phyloP scores from a whole-genome alignment of 2,113 vertebrate genomes.

The Channa maculata region DNA sequence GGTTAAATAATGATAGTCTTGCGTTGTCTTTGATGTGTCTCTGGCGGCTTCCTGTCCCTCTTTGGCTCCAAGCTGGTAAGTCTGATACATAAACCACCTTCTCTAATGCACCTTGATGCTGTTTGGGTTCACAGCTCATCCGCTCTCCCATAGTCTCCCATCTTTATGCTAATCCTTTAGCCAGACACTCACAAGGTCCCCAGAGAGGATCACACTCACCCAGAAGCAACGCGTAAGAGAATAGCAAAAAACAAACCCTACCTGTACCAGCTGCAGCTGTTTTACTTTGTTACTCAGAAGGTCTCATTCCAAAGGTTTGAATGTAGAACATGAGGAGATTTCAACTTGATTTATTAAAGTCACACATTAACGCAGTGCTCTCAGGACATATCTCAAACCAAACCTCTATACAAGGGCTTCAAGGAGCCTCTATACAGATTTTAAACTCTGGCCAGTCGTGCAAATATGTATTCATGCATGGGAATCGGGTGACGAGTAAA shows the following conservation, averaged over 20 bases:
- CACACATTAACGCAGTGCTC: neutral
- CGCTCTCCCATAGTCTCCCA: conserved; percentile 22
- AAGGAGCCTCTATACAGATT: no score
- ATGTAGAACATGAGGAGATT: no score
- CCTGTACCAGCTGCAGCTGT: neutral
- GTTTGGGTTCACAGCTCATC: conserved; percentile 23
- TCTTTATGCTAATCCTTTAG: conserved; percentile 46
- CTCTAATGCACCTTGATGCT: conserved; percentile 28
- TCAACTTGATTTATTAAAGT: neutral
- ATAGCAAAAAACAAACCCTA: neutral
- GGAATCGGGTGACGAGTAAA: no score
- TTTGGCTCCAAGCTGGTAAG: conserved; percentile 8
- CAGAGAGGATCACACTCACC: neutral
- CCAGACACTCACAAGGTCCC: conserved; percentile 27
- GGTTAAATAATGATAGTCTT: conserved; percentile 39
- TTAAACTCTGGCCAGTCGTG: no score
- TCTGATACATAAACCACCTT: conserved; percentile 25
- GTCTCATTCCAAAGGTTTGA: neutral
- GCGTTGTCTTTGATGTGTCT: neutral
- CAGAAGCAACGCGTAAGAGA: neutral
- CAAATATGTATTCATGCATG: no score
- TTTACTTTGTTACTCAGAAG: neutral
- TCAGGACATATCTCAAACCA: neutral
- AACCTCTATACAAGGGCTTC: no score
- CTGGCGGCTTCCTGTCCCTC: neutral